Evolutionary conservation across 1,140 invertebrate species (phyloP).

Genomic region (Drosophila kanapiae): DNA sequence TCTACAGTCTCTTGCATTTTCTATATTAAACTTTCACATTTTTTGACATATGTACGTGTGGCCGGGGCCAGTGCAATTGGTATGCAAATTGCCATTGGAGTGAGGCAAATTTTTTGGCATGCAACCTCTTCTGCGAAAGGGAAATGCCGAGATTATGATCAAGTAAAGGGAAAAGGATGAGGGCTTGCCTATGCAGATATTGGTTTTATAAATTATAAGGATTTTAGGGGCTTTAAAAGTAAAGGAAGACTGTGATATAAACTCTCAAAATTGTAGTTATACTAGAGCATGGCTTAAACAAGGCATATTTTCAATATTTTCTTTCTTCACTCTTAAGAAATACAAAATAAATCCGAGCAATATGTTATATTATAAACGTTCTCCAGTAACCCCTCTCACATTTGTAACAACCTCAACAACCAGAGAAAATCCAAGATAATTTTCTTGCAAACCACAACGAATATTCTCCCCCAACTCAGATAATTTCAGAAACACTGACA

Average conservation of each 20-base stretch:
- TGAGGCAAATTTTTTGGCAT: slow-evolving; percentile 11
- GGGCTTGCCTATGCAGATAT: not conserved
- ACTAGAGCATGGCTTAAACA: no score
- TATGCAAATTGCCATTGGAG: slow-evolving; percentile 73
- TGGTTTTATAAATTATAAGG: not conserved
- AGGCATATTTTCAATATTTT: not conserved
- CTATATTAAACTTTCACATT: slow-evolving; percentile 83
- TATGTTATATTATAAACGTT: not conserved
- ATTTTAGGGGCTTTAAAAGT: not conserved
- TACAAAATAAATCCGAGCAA: not conserved
- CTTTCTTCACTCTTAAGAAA: not conserved
- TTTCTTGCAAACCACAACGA: slow-evolving; percentile 43
- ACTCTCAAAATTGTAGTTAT: not conserved
- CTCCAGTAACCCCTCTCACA: not conserved
- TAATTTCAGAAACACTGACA: slow-evolving; percentile 58
- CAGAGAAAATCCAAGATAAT: slow-evolving; percentile 46
- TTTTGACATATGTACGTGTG: slow-evolving; percentile 60
- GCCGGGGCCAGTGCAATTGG: slow-evolving; percentile 62
- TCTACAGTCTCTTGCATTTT: slow-evolving; percentile 63
- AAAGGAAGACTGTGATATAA: not conserved
- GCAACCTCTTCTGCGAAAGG: slow-evolving; percentile 23
- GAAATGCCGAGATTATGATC: slow-evolving; percentile 46
- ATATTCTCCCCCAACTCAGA: slow-evolving; percentile 36
- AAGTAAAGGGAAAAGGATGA: slow-evolving; percentile 6
- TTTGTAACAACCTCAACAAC: slow-evolving; percentile 32